Evolutionary conservation across 2,888 invertebrate genomes (phyloP).

Genomic region (Lepidochrysops patricia): DNA sequence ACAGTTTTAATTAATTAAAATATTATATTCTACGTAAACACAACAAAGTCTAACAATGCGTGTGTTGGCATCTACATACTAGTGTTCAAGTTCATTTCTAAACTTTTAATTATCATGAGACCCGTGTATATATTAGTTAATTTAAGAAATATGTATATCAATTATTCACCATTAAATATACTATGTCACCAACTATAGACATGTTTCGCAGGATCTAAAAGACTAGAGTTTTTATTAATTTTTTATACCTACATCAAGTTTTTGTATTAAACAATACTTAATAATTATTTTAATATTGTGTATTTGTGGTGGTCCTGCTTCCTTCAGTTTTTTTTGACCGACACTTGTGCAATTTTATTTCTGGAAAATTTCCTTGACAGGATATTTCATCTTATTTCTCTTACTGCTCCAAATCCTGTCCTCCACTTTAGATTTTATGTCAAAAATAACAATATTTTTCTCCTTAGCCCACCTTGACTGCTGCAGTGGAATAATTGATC

Average conservation of each 20-base stretch:
- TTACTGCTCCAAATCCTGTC: conserved; percentile 47
- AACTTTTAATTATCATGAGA: not conserved
- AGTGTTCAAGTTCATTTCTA: not conserved
- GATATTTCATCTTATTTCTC: conserved; percentile 65
- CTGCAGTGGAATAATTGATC: conserved; percentile 71
- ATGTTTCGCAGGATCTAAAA: not conserved
- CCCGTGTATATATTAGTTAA: not conserved
- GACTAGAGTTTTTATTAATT: not conserved
- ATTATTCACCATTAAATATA: not conserved
- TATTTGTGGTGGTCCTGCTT: conserved; percentile 18
- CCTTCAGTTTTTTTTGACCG: not conserved
- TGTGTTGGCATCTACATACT: not conserved
- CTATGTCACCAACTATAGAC: not conserved
- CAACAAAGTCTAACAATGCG: not conserved
- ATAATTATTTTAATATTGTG: not conserved
- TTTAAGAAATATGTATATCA: not conserved
- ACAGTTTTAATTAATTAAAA: not conserved
- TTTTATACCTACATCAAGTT: not conserved
- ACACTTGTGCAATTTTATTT: conserved; percentile 32
- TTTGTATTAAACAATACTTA: not conserved
- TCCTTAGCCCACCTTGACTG: conserved; percentile 64
- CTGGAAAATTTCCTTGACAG: conserved; percentile 69
- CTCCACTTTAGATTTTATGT: conserved; percentile 30
- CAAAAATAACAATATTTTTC: conserved; percentile 53
- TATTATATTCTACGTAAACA: not conserved